phyloP scores from a whole-genome alignment of 2,797 vertebrate species.

The Gallinago nigripennis region DNA sequence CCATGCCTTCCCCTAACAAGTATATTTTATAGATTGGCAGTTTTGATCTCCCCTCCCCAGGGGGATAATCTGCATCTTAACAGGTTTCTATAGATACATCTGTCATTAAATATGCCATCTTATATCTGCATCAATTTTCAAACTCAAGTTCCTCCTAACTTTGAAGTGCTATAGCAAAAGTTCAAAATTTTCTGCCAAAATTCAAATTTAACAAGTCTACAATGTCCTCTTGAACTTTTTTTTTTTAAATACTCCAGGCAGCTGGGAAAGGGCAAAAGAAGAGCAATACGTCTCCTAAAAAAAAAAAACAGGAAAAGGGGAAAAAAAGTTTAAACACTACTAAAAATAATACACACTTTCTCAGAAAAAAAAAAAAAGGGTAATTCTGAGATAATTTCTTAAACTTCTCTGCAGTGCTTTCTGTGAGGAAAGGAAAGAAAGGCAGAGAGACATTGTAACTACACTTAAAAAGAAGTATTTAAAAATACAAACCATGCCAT shows the following conservation, averaged over 20 bases:
- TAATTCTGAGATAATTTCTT: constrained; percentile 62
- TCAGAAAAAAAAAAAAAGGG: constrained; percentile 18
- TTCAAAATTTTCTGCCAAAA: constrained; percentile 78
- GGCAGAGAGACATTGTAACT: not conserved
- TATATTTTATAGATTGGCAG: constrained; percentile 86
- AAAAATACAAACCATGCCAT: constrained; percentile 8
- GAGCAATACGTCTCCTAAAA: constrained; percentile 66
- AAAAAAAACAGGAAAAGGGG: constrained; percentile 3
- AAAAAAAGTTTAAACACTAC: constrained; percentile 54
- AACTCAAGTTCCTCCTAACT: constrained; percentile 81
- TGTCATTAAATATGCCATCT: constrained; percentile 85
- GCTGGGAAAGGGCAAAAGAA: constrained; percentile 15
- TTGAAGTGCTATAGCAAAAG: constrained; percentile 79
- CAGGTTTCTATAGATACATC: constrained; percentile 85
- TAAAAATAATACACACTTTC: constrained; percentile 55
- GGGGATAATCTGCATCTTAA: constrained; percentile 86
- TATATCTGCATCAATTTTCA: constrained; percentile 81
- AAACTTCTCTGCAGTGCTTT: constrained; percentile 13
- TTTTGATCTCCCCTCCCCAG: constrained; percentile 83
- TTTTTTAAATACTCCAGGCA: constrained; percentile 58
- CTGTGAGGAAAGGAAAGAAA: not conserved
- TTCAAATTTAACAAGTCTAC: constrained; percentile 75
- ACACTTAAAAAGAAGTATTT: not conserved
- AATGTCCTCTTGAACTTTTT: constrained; percentile 74
- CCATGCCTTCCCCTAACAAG: constrained; percentile 79